A percentile compares a stretch with the other conserved stretches of the same genome.
Conservation (phyloP, 2,797 vertebrate species). For the Melanogrammus aeglefinus region DNA sequence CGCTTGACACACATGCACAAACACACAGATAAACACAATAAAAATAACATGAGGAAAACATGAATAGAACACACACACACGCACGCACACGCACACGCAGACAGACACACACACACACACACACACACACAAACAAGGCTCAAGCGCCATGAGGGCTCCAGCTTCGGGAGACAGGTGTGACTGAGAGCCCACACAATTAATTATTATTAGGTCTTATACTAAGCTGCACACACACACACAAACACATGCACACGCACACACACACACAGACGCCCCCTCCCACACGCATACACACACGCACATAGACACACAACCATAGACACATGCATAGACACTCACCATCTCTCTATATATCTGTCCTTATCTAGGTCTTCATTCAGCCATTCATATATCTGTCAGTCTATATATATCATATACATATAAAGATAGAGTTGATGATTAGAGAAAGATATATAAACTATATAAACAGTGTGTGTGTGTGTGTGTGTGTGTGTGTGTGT, state of each 20-base stretch:
- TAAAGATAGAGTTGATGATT: background rate
- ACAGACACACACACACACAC: background rate
- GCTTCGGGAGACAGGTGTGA: background rate
- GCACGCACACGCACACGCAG: background rate
- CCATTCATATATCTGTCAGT: background rate
- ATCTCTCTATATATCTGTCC: constrained; percentile 23
- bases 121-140: background rate
- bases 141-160: background rate
- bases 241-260: constrained; percentile 28
- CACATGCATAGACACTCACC: background rate
- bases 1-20: background rate
- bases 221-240: constrained; percentile 17
- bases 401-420: background rate
- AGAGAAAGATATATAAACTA: no score
- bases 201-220: background rate
- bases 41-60: background rate
- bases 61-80: background rate
- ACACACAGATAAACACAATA: background rate
- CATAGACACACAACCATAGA: background rate
- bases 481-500: no score
- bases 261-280: background rate
- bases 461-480: no score
- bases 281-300: background rate
- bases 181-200: background rate
- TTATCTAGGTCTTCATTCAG: background rate